Base-by-base conservation (phyloP, 2,888 invertebrate genomes). In the Plutella xylostella region DNA sequence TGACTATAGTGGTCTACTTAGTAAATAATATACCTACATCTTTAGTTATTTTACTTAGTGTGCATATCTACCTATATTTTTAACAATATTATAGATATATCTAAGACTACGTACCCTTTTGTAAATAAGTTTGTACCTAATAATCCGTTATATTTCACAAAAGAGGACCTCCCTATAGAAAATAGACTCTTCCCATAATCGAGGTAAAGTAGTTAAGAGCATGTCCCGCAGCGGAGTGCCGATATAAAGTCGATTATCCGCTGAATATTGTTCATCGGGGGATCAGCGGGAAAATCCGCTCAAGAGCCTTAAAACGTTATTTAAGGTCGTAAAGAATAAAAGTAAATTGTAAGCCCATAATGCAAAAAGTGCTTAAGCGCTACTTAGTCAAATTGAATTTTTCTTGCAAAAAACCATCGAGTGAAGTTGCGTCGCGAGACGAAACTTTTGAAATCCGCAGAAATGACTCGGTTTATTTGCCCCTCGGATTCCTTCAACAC, bases 331-430 rank as follows among this genome's bases (percentile, higher is more conserved):
- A 61, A 64, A 64, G 55, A 58, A 61, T 54, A 58, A 62, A 55
- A 54, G 46, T 49, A 55, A 57, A 59, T 58, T 54, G 58, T 63
- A 63, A 68, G 61, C 57, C 56, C 53, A 51, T 62, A 68, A 66
- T 63, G 51, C 58, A 56, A 61, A 53, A 63, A 58, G 56, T 61
- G 59, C 58, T 58, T 63, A 63, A 61, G 55, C 55, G 57, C 53
- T 56, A 61, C 63, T 65, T 63, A 59, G 60, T 54, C 53, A 58
- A 65, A 66, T 65, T 60, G 60, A 61, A 56, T 67, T 61, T 61
- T 48, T 51, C 47, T 42, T 46, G 47, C 48, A 48, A 52, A 48
- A 53, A 58, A 46, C 59, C 56, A 57, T 53, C 48, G 52, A 50
- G 47, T 4, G 15, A n/a, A 33, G 33, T 33, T 33, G 33, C 6